Conservation (phyloP, 2,113 vertebrate genomes). For the Condylura cristata region DNA sequence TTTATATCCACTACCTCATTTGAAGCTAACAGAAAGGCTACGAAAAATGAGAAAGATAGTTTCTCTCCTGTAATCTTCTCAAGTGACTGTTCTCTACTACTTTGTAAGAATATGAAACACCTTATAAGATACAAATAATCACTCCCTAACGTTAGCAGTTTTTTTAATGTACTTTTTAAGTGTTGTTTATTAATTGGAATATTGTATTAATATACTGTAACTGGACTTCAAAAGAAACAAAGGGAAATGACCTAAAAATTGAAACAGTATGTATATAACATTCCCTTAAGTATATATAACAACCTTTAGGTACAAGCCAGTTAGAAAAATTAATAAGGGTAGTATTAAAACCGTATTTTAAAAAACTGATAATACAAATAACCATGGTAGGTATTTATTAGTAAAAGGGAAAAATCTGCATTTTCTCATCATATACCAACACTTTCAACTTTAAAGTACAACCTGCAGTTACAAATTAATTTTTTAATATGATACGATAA, state of each 20-base stretch:
- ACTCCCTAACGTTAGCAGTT: not conserved
- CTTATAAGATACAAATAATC: not conserved
- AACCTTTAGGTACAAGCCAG: not conserved
- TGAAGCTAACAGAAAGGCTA: conserved; percentile 7
- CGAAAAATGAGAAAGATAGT: not conserved
- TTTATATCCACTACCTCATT: not conserved
- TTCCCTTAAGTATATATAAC: not conserved
- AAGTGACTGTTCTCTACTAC: no score
- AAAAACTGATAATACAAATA: not conserved
- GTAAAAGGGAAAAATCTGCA: not conserved
- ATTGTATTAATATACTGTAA: not conserved
- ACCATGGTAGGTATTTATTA: not conserved
- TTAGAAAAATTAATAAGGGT: not conserved
- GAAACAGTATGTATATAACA: not conserved
- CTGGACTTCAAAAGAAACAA: conserved; percentile 26
- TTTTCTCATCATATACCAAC: conserved; percentile 31
- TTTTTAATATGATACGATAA: not conserved
- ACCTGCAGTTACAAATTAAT: not conserved
- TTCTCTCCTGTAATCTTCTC: not conserved
- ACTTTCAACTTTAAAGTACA: not conserved
- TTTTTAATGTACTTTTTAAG: not conserved
- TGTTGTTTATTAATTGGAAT: not conserved
- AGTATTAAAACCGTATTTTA: not conserved
- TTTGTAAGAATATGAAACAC: not conserved
- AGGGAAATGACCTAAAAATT: conserved; percentile 27